phyloP scores from a whole-genome alignment of 2,888 invertebrate species.

The Sericinus montela region DNA sequence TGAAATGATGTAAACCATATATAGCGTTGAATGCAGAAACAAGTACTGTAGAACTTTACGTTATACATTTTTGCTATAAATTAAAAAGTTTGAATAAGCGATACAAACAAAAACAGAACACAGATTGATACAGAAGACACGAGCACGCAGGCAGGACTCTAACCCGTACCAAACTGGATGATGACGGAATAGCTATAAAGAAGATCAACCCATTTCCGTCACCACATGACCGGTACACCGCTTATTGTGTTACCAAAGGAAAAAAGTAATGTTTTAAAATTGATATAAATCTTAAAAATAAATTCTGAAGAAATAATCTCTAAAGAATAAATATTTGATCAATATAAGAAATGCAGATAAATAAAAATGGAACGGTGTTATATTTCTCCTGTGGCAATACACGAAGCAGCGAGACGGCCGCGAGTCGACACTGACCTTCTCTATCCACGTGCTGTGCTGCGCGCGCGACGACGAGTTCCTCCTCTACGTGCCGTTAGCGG shows the following conservation, averaged over 20 bases:
- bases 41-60: too few relatives aligned
- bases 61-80: too few relatives aligned
- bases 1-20: too few relatives aligned
- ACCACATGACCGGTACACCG: neutral
- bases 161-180: neutral
- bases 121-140: neutral
- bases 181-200: too few relatives aligned
- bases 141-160: neutral
- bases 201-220: neutral
- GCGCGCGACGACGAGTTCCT: constrained; percentile 70
- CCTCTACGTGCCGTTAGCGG: constrained; percentile 75
- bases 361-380: too few relatives aligned
- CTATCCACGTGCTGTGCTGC: constrained; percentile 89
- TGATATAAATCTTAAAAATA: too few relatives aligned
- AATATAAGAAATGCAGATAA: too few relatives aligned
- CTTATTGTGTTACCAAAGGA: neutral
- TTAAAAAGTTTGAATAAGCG: too few relatives aligned
- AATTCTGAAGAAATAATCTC: too few relatives aligned
- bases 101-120: too few relatives aligned
- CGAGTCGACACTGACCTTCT: constrained; percentile 84
- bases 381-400: constrained; percentile 8
- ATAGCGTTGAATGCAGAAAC: too few relatives aligned
- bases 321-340: too few relatives aligned
- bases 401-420: constrained; percentile 17
- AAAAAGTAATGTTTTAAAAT: neutral